These are phyloP conservation scores for Opisthograptis luteolata DNA, from an alignment of 2,888 invertebrate genomes.

Conservation along the genomic window DNA sequence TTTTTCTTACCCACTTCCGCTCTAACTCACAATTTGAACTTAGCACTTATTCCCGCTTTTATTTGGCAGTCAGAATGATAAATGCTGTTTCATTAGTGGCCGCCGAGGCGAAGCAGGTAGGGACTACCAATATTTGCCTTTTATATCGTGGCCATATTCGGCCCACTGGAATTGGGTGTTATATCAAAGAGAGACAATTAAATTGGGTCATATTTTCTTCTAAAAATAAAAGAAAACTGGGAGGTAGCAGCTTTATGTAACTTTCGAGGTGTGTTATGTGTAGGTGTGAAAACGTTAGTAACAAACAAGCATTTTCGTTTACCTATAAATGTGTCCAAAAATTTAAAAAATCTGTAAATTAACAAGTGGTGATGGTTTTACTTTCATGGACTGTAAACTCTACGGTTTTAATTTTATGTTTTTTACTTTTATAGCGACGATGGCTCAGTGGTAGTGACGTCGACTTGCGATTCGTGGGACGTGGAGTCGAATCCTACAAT, in stretches of 20 bases:
- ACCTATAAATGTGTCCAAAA: no score
- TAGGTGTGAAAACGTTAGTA: no score
- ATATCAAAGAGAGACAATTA: slow-evolving; percentile 25
- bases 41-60: slow-evolving; percentile 58
- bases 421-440: no score
- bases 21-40: slow-evolving; percentile 30
- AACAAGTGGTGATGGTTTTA: no score
- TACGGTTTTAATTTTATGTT: no score
- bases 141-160: slow-evolving; percentile 46
- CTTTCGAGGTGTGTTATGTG: background rate
- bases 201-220: slow-evolving; percentile 26
- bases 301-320: no score
- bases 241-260: background rate
- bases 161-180: slow-evolving; percentile 22
- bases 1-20: slow-evolving; percentile 11
- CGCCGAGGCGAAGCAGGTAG: slow-evolving; percentile 55
- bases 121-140: slow-evolving; percentile 56
- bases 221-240: slow-evolving; percentile 7
- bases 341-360: no score
- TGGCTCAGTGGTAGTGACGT: no score
- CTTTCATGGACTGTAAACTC: no score
- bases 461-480: no score
- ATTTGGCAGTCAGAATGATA: slow-evolving; percentile 77
- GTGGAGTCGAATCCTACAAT: no score
- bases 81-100: slow-evolving; percentile 77